Evolutionary conservation across 2,888 invertebrate species (phyloP), one percentile per base, ranked within the genome.

Genomic region (Apeira syringaria): DNA sequence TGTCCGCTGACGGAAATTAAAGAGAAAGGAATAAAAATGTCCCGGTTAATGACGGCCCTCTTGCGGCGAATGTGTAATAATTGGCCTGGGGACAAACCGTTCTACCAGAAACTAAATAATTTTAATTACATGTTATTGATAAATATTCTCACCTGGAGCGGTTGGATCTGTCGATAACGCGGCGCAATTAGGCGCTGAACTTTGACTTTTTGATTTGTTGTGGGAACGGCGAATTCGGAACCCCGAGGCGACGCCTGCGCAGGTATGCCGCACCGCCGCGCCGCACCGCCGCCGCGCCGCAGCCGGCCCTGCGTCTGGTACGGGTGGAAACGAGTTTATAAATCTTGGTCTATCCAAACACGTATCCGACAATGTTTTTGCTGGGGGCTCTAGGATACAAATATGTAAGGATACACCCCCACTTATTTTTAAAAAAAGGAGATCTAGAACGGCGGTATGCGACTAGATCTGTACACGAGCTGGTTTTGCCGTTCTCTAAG

Each of bases 71-170:
- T 85, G 80, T 86, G 85, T 86, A 86, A 83, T 84, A 82, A 75
- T 82, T 72, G 67, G 84, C 86, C 88, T 74, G 73, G 80, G 87
- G 80, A 79, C 78, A 64, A 50, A 45, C 52, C 45, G 54, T 50
- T 53, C 66, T 62, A 62, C 68, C 61, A 59, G 66, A 76, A 61
- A 68, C 80, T 84, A 84, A 86, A 88, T 84, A 84, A 81, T 88
- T 89, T 88, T 89, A 89, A 89, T 89, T 89, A 88, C 80, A 87
- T 79, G 85, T 86, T 87, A 86, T 89, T 85, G 87, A 87, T 87
- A 81, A 82, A 88, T 84, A 80, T 80, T 79, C 74, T 78, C 70
- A 78, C 77, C 72, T 72, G 76, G 68, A 81, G 84, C 85, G 83
- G 61, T 74, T 56, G 65, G 81, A 82, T 81, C 80, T 77, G 71